Percentiles rank a stretch among this genome's conserved stretches.
Conservation (phyloP, 2,797 vertebrate genomes). For the Eidolon dupreanum region DNA sequence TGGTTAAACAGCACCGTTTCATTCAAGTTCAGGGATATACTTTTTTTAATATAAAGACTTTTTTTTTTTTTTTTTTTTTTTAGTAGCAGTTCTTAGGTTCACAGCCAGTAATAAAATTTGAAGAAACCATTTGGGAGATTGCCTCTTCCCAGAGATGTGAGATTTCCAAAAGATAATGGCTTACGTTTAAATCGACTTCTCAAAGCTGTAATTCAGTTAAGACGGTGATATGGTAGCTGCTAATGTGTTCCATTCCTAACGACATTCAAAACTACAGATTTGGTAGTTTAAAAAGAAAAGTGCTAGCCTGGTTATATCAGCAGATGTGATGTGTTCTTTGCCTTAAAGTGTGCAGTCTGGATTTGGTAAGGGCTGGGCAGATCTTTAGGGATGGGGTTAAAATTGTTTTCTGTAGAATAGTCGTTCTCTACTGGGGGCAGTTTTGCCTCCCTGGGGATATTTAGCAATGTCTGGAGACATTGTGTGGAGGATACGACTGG, state of each 20-base stretch:
- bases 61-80: neutral
- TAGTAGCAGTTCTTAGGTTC: neutral
- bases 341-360: neutral
- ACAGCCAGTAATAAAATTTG: neutral
- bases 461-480: neutral
- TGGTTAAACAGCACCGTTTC: neutral
- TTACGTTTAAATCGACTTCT: neutral
- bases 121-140: neutral
- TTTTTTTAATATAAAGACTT: neutral
- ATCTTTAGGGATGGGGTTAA: neutral
- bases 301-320: neutral
- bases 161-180: neutral
- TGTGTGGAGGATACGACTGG: too few species aligned
- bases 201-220: neutral
- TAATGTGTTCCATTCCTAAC: neutral
- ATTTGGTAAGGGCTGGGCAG: neutral
- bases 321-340: neutral
- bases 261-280: neutral
- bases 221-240: neutral
- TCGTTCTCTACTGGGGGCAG: neutral
- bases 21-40: neutral
- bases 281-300: neutral
- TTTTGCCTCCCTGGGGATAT: neutral
- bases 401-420: neutral
- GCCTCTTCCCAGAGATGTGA: neutral